These are phyloP conservation scores for Synergus laeviventris DNA, from an alignment of 2,888 invertebrate species.

Conservation along the genomic window DNA sequence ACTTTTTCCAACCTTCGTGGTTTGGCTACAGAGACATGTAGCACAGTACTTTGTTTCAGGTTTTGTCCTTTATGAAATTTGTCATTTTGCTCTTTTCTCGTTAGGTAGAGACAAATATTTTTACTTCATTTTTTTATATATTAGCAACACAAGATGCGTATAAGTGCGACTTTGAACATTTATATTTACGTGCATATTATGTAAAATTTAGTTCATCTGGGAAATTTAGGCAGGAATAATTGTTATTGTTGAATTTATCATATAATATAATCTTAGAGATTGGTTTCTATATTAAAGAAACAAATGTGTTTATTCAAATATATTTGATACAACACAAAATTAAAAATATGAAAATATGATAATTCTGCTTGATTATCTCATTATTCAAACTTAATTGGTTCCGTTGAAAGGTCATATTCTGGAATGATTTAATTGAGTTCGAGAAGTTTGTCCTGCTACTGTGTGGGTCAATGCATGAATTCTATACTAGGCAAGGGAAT, in stretches of 20 bases:
- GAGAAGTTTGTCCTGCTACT: conserved; percentile 56
- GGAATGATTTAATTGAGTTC: conserved; percentile 59
- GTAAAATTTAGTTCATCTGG: no score
- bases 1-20: conserved; percentile 29
- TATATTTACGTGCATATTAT: no score
- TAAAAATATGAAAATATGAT: no score
- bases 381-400: no score
- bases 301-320: no score
- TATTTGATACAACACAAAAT: no score
- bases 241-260: no score
- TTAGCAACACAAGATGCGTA: neutral
- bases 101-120: neutral
- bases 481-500: conserved; percentile 63
- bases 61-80: conserved; percentile 18
- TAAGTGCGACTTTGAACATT: no score
- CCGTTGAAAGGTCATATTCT: conserved; percentile 3
- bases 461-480: conserved; percentile 59
- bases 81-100: conserved; percentile 9
- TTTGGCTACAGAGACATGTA: neutral
- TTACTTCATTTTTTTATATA: neutral
- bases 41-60: conserved; percentile 31
- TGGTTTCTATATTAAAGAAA: no score
- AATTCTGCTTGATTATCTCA: no score
- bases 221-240: no score
- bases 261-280: no score